A percentile compares a stretch with the other conserved stretches of the same genome.
Evolutionary conservation across 2,797 vertebrate genomes (phyloP).

Genomic region (Oreochromis mossambicus): DNA sequence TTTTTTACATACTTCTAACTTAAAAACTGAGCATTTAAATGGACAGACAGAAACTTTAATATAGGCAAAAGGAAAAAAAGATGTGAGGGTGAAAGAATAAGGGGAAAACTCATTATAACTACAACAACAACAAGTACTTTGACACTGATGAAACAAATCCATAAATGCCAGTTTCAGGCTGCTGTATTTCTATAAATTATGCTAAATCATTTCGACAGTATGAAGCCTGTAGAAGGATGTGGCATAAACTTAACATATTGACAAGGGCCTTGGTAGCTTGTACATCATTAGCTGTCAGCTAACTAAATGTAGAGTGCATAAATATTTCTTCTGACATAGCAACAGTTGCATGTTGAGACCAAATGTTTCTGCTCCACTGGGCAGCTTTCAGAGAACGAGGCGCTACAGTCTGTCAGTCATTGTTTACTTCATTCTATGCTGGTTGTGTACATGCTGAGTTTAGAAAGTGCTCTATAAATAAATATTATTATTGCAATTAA

Average conservation of each 20-base stretch:
- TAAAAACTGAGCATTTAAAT: neutral
- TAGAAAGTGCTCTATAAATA: neutral
- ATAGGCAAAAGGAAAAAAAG: neutral
- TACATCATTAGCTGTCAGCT: neutral
- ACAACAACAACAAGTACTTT: neutral
- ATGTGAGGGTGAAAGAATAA: neutral
- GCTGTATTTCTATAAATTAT: neutral
- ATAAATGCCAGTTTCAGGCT: neutral
- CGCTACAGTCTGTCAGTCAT: neutral
- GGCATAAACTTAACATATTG: neutral
- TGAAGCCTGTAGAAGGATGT: neutral
- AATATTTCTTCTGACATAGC: neutral
- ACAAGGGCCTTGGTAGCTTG: neutral
- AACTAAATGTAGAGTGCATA: neutral
- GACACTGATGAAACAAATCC: neutral
- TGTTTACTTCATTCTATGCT: neutral
- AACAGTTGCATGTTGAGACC: neutral
- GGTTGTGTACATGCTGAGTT: neutral
- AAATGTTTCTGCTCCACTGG: neutral
- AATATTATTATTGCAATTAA: neutral
- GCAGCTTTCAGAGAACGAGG: neutral
- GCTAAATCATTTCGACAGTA: neutral
- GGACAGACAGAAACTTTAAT: neutral
- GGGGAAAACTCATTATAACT: neutral
- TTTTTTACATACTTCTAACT: neutral